phyloP scores from a whole-genome alignment of 2,888 invertebrate species.

The Acleris holmiana region DNA sequence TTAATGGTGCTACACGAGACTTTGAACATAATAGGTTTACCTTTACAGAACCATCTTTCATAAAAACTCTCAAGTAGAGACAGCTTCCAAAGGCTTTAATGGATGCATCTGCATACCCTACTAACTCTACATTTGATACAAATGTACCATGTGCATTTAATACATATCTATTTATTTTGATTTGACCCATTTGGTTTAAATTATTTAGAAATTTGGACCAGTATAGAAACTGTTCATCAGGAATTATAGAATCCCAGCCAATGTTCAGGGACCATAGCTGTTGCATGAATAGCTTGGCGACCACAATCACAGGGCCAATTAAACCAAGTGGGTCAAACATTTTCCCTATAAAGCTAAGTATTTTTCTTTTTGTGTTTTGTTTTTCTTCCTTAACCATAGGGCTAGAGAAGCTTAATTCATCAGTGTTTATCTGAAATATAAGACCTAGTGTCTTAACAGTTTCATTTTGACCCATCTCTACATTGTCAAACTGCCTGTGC shows the following conservation, averaged over 20 bases:
- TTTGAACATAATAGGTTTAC: no score
- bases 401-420: constrained; percentile 26
- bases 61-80: no score
- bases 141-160: neutral
- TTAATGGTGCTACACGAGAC: no score
- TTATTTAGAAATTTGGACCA: constrained; percentile 12
- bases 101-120: constrained; percentile 39
- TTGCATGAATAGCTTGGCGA: no score
- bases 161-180: neutral
- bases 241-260: no score
- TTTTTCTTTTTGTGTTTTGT: constrained; percentile 36
- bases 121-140: constrained; percentile 21
- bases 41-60: no score
- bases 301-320: no score
- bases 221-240: no score
- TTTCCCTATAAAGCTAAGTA: constrained; percentile 41
- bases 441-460: constrained; percentile 37
- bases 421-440: constrained; percentile 20
- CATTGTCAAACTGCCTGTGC: constrained; percentile 23
- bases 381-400: constrained; percentile 10
- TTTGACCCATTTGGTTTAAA: constrained; percentile 6
- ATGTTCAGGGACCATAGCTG: no score
- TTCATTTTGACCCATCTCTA: constrained; percentile 29
- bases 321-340: no score
- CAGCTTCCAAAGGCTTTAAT: constrained; percentile 36